Base-by-base conservation (phyloP, 1,140 invertebrate species). In the Pogonus chalceus region DNA sequence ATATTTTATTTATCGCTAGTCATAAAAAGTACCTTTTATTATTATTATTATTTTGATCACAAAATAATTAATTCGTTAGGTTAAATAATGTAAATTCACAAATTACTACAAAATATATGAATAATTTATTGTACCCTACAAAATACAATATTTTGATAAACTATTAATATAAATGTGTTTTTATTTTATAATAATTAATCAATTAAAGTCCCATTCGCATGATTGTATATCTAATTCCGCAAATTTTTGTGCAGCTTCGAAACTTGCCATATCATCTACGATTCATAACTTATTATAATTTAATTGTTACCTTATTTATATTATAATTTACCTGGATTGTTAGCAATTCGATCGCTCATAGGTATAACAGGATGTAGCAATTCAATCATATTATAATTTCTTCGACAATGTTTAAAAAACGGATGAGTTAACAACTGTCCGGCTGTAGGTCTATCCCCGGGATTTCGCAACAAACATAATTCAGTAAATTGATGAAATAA, bases 401-500 rank as follows among this genome's bases (percentile, higher is more conserved):
- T 72, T 47, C 62, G 65, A 46, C 72, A 74, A 56, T 83, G 79
- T 68, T 88, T 90, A 61, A 91, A 85, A 69, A 90, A 90, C 7
- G 78, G 71, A 66, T 92, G 88, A 50, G 71, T 77, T 18, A 88
- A 67, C 35, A 91, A 67, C 60, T 84, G 78, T 1, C 68, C 65
- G n/a, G 81, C 74, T 23, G 76, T 73, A 52, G 84, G 87, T 57
- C 87, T 73, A 57, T 77, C 72, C 4, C 68, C 67, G 1, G 84
- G 79, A 60, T 85, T 83, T 56, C 78, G 78, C 60, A 81, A 74
- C 26, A 85, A 65, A 70, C 87, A 89, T 9, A 83, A 62, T 58
- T 87, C 82, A 35, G 82, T 78, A 59, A 91, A 78, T 53, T 83
- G 77, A 70, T 92, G 88, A 64, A 92, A 87, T 60, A 79, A 68